Evolutionary conservation across 1,140 invertebrate genomes (phyloP).

Genomic region (Diorhabda elongata): DNA sequence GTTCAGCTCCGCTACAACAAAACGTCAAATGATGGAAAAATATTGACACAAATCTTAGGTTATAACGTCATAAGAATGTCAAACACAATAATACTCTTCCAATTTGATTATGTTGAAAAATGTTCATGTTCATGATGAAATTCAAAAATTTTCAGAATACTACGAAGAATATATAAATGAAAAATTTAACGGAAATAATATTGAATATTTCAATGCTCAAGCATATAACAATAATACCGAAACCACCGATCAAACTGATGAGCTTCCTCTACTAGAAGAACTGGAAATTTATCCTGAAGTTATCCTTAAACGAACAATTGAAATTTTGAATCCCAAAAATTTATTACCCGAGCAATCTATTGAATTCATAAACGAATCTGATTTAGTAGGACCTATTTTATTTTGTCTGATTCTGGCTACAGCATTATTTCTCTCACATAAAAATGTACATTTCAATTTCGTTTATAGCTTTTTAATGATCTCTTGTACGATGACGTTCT

Average conservation of each 20-base stretch:
- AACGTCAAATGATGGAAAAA: no score
- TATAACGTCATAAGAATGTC: no score
- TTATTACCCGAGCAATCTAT: constrained; percentile 72
- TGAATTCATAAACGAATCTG: constrained; percentile 80
- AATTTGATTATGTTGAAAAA: no score
- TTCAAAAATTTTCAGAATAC: no score
- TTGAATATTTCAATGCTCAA: constrained; percentile 20
- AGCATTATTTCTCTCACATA: constrained; percentile 66
- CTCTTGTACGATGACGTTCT: constrained; percentile 90
- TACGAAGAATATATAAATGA: no score
- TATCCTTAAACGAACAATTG: constrained; percentile 73
- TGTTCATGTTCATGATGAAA: no score
- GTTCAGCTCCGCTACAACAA: no score
- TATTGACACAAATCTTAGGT: no score
- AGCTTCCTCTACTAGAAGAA: constrained; percentile 82
- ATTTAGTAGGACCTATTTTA: constrained; percentile 89
- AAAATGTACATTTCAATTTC: constrained; percentile 67
- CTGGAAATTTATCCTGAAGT: constrained; percentile 90
- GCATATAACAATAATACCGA: constrained; percentile 24
- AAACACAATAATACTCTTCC: no score
- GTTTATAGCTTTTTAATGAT: constrained; percentile 93
- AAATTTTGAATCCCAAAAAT: constrained; percentile 48
- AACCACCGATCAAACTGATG: constrained; percentile 51
- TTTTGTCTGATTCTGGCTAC: constrained; percentile 89
- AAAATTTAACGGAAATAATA: no score